Conservation (phyloP, 2,888 invertebrate genomes). For the Odontothrips loti region DNA sequence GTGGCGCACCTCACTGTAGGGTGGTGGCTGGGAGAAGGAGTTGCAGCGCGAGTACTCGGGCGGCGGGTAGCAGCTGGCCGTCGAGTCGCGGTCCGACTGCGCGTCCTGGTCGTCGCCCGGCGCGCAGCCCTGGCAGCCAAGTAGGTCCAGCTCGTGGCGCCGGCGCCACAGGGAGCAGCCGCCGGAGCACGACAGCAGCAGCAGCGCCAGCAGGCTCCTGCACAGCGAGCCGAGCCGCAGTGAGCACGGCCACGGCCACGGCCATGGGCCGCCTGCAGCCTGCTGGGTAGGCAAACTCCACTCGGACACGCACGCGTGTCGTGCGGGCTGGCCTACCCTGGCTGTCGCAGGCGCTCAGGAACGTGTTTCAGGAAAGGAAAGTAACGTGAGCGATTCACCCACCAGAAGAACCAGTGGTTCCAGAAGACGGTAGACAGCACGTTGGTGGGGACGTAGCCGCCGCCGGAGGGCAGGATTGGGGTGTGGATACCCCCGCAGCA, state of each 20-base stretch:
- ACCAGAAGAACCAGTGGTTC: constrained; percentile 66
- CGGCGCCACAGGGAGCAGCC: constrained; percentile 63
- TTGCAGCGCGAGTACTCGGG: constrained; percentile 80
- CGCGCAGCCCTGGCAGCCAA: constrained; percentile 49
- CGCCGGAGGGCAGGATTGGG: neutral
- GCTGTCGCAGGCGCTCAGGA: neutral
- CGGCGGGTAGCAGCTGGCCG: constrained; percentile 75
- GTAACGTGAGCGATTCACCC: constrained; percentile 40
- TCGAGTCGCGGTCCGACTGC: constrained; percentile 70
- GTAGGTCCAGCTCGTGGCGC: constrained; percentile 48
- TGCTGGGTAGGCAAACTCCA: constrained; percentile 34
- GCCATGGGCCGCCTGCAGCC: constrained; percentile 45
- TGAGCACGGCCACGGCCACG: no score
- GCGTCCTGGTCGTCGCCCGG: constrained; percentile 48
- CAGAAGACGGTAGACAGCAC: constrained; percentile 62
- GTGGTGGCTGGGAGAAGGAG: constrained; percentile 78
- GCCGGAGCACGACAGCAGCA: constrained; percentile 65
- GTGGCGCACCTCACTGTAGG: constrained; percentile 68
- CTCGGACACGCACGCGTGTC: neutral
- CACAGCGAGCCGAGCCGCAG: constrained; percentile 36
- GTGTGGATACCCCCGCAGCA: constrained; percentile 54
- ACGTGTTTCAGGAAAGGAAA: constrained; percentile 31
- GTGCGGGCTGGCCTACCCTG: neutral
- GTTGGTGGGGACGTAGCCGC: constrained; percentile 42
- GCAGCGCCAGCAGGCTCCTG: constrained; percentile 65